phyloP scores from a whole-genome alignment of 64 coral and sea anemone genomes.

The Montipora cactus region DNA sequence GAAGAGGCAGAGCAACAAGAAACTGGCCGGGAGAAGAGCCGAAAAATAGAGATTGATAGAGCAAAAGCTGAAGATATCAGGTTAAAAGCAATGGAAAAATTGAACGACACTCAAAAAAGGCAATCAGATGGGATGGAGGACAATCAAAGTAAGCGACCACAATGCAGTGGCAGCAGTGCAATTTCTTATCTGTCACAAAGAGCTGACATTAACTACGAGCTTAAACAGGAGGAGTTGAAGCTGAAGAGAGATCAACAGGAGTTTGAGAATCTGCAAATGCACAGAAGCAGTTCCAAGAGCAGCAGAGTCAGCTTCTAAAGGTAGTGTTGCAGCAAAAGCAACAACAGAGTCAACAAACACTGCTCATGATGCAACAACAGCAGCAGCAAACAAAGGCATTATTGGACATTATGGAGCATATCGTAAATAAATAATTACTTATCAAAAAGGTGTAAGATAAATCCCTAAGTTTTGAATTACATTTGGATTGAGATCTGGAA shows the following conservation, averaged over 20 bases:
- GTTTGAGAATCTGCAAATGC: slow-evolving; percentile 14
- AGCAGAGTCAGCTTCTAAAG: slow-evolving; percentile 26
- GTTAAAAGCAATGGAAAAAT: slow-evolving; percentile 63
- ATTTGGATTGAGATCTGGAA: too few species aligned
- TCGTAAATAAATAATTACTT: too few species aligned
- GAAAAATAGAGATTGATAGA: background rate
- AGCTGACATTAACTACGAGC: background rate
- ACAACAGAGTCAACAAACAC: background rate
- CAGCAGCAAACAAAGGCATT: too few species aligned
- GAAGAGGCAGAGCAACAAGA: slow-evolving; percentile 48
- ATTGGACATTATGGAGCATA: too few species aligned
- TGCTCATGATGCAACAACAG: too few species aligned
- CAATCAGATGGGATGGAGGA: slow-evolving; percentile 62
- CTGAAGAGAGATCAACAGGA: too few species aligned
- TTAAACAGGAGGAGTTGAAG: too few species aligned
- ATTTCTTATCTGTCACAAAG: slow-evolving; percentile 69
- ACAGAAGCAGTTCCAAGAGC: slow-evolving; percentile 27
- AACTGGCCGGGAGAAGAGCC: slow-evolving; percentile 17
- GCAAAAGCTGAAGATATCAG: background rate
- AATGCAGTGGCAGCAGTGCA: slow-evolving; percentile 59
- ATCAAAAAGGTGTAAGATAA: too few species aligned
- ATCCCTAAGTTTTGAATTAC: too few species aligned
- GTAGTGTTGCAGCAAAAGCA: background rate
- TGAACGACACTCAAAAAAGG: slow-evolving; percentile 58
- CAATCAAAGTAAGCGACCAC: slow-evolving; percentile 49